These are phyloP conservation scores for Thera obeliscata DNA, from an alignment of 2,888 invertebrate genomes.

Conservation along the genomic window DNA sequence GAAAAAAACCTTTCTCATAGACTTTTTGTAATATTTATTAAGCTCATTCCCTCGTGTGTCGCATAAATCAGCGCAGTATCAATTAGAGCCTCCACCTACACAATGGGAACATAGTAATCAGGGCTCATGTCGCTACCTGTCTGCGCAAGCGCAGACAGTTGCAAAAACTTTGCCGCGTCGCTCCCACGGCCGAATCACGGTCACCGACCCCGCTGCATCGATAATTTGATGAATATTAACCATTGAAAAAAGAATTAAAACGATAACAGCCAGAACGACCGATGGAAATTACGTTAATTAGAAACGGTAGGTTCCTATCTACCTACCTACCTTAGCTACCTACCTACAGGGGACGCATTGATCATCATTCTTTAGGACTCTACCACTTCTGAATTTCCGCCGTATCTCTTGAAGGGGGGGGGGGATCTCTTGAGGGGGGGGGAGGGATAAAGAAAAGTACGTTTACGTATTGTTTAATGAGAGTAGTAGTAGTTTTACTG, in stretches of 20 bases:
- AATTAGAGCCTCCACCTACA: conserved; percentile 18
- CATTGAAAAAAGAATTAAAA: conserved; percentile 36
- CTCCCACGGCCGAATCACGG: conserved; percentile 71
- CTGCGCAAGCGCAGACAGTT: conserved; percentile 54
- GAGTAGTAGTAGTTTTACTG: too few species aligned
- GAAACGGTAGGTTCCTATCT: conserved; percentile 18
- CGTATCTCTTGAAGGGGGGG: background rate
- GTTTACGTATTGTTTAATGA: too few species aligned
- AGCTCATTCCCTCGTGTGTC: background rate
- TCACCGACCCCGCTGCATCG: conserved; percentile 68
- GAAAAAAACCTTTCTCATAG: too few species aligned
- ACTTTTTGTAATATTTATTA: background rate
- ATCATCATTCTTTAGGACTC: conserved; percentile 6
- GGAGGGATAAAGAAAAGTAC: too few species aligned
- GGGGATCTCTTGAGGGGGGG: too few species aligned
- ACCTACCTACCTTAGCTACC: too few species aligned
- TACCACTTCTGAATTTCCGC: background rate
- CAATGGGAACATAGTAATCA: conserved; percentile 48
- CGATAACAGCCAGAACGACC: conserved; percentile 27
- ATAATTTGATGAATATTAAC: conserved; percentile 74
- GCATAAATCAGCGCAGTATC: background rate
- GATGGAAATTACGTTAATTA: conserved; percentile 34
- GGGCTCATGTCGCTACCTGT: conserved; percentile 51
- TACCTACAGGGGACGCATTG: conserved; percentile 2
- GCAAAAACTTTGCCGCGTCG: conserved; percentile 67